Evolutionary conservation across 2,113 vertebrate species (phyloP), one percentile per base, ranked within the genome.

Genomic region (Podilymbus podiceps): DNA sequence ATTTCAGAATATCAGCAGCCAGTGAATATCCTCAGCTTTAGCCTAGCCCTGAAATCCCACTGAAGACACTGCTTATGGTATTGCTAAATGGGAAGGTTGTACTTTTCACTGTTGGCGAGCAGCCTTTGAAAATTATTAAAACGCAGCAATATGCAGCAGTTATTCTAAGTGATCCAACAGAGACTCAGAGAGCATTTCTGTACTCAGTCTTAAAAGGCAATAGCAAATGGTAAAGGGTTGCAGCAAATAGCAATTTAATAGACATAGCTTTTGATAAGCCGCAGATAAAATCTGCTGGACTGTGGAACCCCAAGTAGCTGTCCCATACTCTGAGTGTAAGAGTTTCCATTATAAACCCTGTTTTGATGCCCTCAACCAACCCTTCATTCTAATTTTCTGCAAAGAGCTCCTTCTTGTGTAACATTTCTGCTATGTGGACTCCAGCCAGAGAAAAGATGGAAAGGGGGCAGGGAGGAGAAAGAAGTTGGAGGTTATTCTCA

Each of bases 341-440:
- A 63, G 27, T 93, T 94, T 86, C 89, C 69, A 46, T 93, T 75
- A 90, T 60, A 90, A 91, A 55, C 5, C 25, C 40, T 85, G 66
- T 96, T 97, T 93, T 91, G 93, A 95, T 94, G 89, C 79, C 92
- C 85, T 95, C 86, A 95, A 62, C 28, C 81, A 93, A 79, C 86
- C 81, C 47, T 86, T 90, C 89, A 84, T 92, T 92, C 74, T 77
- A 76, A 66, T 46, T 72, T 86, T 89, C 79, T 46, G 78, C 81
- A 96, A 93, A 90, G 81, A 97, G 49, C 31, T 94, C 71, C 76
- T 94, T 94, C 85, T 88, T 96, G 77, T 95, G 69, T 91, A 91
- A 95, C 80, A 24, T 96, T 96, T 97, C 89, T 97, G 91, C 91
- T 95, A 85, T 69, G 76, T 94, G 93, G 92, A 94, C 76, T 83